Percentiles rank a stretch among this genome's conserved stretches.
These are phyloP conservation scores for Poecilia wingei DNA, from an alignment of 2,797 vertebrate genomes.

Conservation along the genomic window DNA sequence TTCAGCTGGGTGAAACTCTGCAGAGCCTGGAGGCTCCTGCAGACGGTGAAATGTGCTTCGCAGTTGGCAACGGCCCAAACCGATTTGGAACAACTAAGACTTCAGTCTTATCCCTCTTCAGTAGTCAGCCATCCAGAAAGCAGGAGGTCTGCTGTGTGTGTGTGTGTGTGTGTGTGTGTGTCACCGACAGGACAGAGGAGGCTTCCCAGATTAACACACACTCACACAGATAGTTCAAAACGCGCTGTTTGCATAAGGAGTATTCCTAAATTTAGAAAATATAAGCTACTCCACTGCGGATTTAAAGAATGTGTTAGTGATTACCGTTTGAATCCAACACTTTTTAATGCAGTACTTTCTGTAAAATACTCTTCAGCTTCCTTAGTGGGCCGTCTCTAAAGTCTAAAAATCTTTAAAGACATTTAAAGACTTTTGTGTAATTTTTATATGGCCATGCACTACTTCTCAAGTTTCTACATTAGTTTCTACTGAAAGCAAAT, in stretches of 20 bases:
- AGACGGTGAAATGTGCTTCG: conserved; percentile 54
- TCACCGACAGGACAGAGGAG: conserved; percentile 44
- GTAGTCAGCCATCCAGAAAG: conserved; percentile 61
- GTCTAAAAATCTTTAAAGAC: neutral
- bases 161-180: conserved; percentile 23
- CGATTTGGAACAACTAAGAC: conserved; percentile 56
- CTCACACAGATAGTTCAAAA: conserved; percentile 31
- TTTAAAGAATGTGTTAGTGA: conserved; percentile 12
- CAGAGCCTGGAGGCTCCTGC: conserved; percentile 37
- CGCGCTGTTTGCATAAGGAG: conserved; percentile 12
- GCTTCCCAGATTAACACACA: conserved; percentile 31
- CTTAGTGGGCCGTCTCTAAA: neutral
- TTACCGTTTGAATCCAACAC: neutral
- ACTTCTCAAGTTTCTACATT: neutral
- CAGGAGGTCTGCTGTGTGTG: conserved; percentile 36
- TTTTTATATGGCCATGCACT: neutral
- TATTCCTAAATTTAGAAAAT: conserved; percentile 27
- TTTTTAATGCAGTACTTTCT: conserved; percentile 1
- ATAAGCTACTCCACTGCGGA: neutral
- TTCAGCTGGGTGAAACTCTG: conserved; percentile 36
- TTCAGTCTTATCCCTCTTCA: conserved; percentile 69
- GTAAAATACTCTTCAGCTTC: neutral
- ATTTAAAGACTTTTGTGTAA: neutral
- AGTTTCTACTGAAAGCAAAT: neutral
- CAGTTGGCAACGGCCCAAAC: conserved; percentile 57